Evolutionary conservation across 2,888 invertebrate species (phyloP).

Genomic region (Byasa hedistus): DNA sequence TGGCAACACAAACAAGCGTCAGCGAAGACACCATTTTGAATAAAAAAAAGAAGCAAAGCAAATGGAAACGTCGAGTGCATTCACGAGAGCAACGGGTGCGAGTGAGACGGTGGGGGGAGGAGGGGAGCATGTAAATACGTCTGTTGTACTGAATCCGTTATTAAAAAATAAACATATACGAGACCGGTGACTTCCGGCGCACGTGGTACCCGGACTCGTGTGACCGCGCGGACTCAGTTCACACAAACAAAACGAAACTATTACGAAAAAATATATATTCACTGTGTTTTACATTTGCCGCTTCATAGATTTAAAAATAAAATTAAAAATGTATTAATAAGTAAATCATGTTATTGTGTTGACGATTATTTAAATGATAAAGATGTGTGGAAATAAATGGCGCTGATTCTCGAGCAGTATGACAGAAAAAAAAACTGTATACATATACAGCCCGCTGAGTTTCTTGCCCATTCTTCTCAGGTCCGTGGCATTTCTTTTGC

Average conservation of each 20-base stretch:
- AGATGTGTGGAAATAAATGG: too few relatives aligned
- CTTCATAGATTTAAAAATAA: too few relatives aligned
- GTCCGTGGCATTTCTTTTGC: too few relatives aligned
- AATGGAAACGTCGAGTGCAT: conserved; percentile 10
- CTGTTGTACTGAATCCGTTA: conserved; percentile 24
- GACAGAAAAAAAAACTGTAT: too few relatives aligned
- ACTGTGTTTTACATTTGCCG: too few relatives aligned
- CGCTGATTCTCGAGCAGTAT: too few relatives aligned
- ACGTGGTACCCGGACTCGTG: conserved; percentile 32
- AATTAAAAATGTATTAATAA: too few relatives aligned
- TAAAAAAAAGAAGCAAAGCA: neutral
- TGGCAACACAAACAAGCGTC: neutral
- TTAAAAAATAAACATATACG: conserved; percentile 29
- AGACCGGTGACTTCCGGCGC: conserved; percentile 36
- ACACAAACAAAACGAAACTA: neutral
- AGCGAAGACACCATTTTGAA: neutral
- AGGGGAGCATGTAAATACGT: conserved; percentile 21
- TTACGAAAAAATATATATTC: too few relatives aligned
- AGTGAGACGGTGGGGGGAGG: conserved; percentile 10
- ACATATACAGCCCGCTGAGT: too few relatives aligned
- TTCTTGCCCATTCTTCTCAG: too few relatives aligned
- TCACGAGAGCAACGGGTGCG: conserved; percentile 10
- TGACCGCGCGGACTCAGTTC: neutral
- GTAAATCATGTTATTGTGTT: too few relatives aligned
- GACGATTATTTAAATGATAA: too few relatives aligned